Conservation (phyloP, 2,113 vertebrate species). For the Pseudopipra pipra region DNA sequence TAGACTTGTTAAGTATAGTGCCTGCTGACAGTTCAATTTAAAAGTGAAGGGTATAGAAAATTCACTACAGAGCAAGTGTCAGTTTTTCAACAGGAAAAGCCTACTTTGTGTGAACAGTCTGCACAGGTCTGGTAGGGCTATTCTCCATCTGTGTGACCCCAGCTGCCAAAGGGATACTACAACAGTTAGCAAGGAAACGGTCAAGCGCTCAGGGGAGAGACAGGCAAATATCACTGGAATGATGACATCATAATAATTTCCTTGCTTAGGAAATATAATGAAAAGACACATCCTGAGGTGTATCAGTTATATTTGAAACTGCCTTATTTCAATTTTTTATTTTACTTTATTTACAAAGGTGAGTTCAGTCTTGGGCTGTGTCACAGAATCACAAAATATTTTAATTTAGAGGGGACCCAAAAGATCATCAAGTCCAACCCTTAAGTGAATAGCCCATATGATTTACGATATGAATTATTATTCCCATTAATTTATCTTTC, state of each 20-base stretch:
- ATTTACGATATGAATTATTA: neutral
- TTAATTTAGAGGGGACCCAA: neutral
- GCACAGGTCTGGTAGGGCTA: neutral
- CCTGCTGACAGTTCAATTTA: slow-evolving; percentile 33
- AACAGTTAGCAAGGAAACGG: slow-evolving; percentile 12
- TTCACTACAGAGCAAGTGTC: neutral
- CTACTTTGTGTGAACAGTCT: neutral
- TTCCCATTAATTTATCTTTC: neutral
- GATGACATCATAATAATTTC: slow-evolving; percentile 9
- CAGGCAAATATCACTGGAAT: neutral
- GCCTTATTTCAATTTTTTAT: neutral
- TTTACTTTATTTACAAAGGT: neutral
- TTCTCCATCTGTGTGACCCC: neutral
- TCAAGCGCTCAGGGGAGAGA: neutral
- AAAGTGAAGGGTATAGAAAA: slow-evolving; percentile 22
- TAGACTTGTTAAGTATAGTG: slow-evolving; percentile 17
- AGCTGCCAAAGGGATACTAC: neutral
- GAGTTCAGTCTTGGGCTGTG: neutral
- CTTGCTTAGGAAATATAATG: slow-evolving; percentile 13
- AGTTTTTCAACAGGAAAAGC: neutral
- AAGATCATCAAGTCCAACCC: neutral
- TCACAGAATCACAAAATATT: neutral
- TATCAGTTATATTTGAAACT: neutral
- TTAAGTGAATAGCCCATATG: neutral
- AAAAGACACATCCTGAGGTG: neutral